Evolutionary conservation across 2,113 vertebrate genomes (phyloP).

Genomic region (Copsychus sechellarum): DNA sequence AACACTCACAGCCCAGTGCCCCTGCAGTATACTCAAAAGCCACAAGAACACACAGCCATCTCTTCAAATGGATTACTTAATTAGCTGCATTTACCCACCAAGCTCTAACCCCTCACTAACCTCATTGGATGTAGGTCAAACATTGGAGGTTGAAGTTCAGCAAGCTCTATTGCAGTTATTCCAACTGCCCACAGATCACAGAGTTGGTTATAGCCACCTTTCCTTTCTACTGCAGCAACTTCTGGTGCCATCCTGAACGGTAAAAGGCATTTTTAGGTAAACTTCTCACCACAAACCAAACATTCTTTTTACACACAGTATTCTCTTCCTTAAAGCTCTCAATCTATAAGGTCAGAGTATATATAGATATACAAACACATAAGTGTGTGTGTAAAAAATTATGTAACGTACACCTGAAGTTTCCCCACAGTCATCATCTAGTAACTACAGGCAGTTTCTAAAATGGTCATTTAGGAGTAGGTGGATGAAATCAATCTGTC

Average conservation of each 20-base stretch:
- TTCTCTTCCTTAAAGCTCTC: not conserved
- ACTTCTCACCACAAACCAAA: not conserved
- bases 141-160: conserved; percentile 97
- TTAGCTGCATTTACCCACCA: not conserved
- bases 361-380: accelerated
- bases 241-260: conserved; percentile 94
- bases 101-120: conserved; percentile 69
- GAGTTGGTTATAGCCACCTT: conserved; percentile 97
- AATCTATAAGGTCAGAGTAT: not conserved
- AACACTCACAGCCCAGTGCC: not conserved
- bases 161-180: conserved; percentile 97
- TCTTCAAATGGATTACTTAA: not conserved
- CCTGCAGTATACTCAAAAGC: not conserved
- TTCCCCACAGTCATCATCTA: not conserved
- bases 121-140: conserved; percentile 98
- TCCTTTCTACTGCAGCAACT: conserved; percentile 97
- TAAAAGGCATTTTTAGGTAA: not conserved
- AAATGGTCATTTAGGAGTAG: not conserved
- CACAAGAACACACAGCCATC: not conserved
- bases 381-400: not conserved
- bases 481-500: not conserved
- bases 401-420: not conserved
- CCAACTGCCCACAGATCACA: conserved; percentile 99
- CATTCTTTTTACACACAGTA: not conserved
- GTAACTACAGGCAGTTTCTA: not conserved